Conservation (phyloP, 2,797 vertebrate species). For the Hipposideros larvatus region DNA sequence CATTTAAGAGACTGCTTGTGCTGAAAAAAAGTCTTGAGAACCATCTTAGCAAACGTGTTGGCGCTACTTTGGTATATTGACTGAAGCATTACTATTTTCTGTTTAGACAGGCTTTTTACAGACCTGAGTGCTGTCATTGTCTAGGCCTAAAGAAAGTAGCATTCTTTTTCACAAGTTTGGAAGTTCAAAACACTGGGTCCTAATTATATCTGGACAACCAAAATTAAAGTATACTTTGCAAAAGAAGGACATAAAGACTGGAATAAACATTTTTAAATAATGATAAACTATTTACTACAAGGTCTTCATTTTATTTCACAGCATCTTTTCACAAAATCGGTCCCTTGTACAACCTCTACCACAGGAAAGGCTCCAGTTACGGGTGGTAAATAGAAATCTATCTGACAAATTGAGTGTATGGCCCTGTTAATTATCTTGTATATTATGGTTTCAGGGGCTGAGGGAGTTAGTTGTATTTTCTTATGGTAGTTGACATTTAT, state of each 20-base stretch:
- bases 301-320: conserved; percentile 12
- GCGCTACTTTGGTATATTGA: not conserved
- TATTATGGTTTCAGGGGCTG: not conserved
- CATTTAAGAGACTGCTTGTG: conserved; percentile 27
- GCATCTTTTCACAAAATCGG: not conserved
- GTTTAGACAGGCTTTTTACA: not conserved
- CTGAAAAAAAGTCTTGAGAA: conserved; percentile 40
- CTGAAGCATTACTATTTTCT: not conserved
- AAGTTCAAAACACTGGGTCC: not conserved
- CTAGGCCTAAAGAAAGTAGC: not conserved
- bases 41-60: not conserved
- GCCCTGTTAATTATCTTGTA: not conserved
- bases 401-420: not conserved
- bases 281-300: not conserved
- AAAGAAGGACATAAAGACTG: conserved; percentile 28
- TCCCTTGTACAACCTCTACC: not conserved
- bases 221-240: conserved; percentile 48
- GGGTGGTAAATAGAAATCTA: not conserved
- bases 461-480: not conserved
- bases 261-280: conserved; percentile 49
- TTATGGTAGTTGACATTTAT: not conserved
- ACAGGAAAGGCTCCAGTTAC: not conserved
- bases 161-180: not conserved
- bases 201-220: not conserved
- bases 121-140: not conserved